phyloP scores from a whole-genome alignment of 2,888 invertebrate genomes.

The Ochropleura leucogaster region DNA sequence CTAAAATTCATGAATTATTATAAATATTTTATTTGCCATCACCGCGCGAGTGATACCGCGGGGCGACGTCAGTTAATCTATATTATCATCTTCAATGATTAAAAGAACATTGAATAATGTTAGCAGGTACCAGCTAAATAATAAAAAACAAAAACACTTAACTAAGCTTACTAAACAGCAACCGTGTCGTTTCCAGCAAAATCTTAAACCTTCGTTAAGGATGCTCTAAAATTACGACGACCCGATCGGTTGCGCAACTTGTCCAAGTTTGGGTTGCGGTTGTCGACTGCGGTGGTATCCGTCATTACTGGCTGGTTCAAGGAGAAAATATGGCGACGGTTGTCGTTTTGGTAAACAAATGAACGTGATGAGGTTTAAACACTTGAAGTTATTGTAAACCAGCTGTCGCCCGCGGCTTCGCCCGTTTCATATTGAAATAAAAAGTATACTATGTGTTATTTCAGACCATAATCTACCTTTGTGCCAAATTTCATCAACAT shows the following conservation, averaged over 20 bases:
- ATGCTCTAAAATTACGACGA: slow-evolving; percentile 66
- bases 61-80: neutral
- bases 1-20: too few species aligned
- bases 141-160: neutral
- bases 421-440: too few species aligned
- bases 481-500: too few species aligned
- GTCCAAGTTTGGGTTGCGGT: slow-evolving; percentile 70
- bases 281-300: slow-evolving; percentile 64
- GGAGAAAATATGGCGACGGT: slow-evolving; percentile 45
- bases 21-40: too few species aligned
- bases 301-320: slow-evolving; percentile 68
- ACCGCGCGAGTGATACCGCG: too few species aligned
- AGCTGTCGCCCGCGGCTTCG: too few species aligned
- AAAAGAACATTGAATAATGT: neutral
- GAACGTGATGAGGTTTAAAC: neutral
- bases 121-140: neutral
- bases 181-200: slow-evolving; percentile 49
- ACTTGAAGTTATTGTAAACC: neutral
- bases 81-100: neutral
- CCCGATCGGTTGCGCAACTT: slow-evolving; percentile 72
- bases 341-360: slow-evolving; percentile 8
- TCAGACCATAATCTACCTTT: too few species aligned
- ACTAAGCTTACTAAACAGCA: slow-evolving; percentile 1
- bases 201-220: slow-evolving; percentile 25
- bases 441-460: too few species aligned